Base-by-base conservation (phyloP, 2,888 invertebrate genomes). In the Embidobia sp. region DNA sequence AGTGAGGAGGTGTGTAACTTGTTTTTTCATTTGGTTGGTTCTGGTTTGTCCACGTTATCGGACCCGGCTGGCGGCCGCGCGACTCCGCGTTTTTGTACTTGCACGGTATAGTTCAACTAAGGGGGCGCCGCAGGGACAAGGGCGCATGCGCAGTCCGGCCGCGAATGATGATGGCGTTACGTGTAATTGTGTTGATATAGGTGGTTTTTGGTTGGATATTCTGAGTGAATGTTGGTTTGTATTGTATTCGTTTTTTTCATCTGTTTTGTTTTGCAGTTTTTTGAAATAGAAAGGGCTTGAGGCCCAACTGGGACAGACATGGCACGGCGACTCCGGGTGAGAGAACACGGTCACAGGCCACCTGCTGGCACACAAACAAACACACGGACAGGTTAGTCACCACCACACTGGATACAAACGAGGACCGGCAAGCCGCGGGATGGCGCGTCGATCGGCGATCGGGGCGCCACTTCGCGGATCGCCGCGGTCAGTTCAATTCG, bases 291-390 rank as follows among this genome's bases (percentile, higher is more conserved):
- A 79, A 79, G 77, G 79, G 76, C 74, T 79, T 79, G 79, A 80
- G 80, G 80, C 82, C 83, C 79, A 81, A 84, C 84, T 85, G 87
- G 88, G 88, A 89, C 85, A 88, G 87, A 88, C 89, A 89, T 89
- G 89, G 88, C 86, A 88, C 87, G 88, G 88, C 88, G 88, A 88
- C 88, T 89, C 87, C 87, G 88, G 87, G 87, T 83, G 86, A 85
- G 85, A 86, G 84, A 85, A 89, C 86, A 89, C 86, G 88, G 87
- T 89, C 88, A 89, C 89, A 89, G 89, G 89, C 89, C 89, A 89
- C 89, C 89, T 89, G 89, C 89, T 89, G 89, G 89, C 89, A 89
- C 89, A 89, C 88, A 87, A 89, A 89, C 87, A 89, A 88, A 89
- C 89, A 89, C 89, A 88, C 89, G 85, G 87, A 89, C 88, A 88